Conservation (phyloP, 1,140 invertebrate genomes). For the Brachionus paranguensis region DNA sequence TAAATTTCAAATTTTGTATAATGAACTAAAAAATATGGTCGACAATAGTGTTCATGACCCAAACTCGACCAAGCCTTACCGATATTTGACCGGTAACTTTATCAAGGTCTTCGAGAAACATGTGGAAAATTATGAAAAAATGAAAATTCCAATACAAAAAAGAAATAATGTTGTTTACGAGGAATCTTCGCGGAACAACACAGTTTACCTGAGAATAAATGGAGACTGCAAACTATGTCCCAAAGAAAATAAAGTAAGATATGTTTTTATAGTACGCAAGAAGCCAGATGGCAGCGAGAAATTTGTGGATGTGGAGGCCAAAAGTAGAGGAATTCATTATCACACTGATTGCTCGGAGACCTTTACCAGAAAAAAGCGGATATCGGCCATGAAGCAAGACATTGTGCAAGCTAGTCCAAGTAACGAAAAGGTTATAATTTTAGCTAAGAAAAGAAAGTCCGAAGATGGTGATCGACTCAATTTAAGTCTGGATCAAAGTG, state of each 20-base stretch:
- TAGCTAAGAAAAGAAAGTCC: neutral
- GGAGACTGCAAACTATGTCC: slow-evolving; percentile 16
- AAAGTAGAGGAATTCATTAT: neutral
- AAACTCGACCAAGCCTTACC: neutral
- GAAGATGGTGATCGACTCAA: neutral
- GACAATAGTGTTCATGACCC: slow-evolving; percentile 13
- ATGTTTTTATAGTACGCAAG: slow-evolving; percentile 5
- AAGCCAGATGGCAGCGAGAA: slow-evolving; percentile 19
- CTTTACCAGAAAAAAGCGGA: neutral
- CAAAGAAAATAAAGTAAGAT: slow-evolving; percentile 1
- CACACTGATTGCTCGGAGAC: neutral
- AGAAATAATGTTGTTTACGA: slow-evolving; percentile 29
- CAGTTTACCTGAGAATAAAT: neutral
- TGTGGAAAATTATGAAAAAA: slow-evolving; percentile 24
- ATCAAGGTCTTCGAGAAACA: slow-evolving; percentile 21
- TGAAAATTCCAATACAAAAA: slow-evolving; percentile 24
- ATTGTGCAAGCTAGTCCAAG: neutral
- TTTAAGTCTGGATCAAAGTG: slow-evolving; percentile 26
- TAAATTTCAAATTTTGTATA: slow-evolving; percentile 24
- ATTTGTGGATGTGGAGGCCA: slow-evolving; percentile 15
- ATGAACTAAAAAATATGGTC: neutral
- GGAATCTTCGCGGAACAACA: neutral
- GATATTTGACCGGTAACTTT: slow-evolving; percentile 29
- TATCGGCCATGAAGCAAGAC: neutral
- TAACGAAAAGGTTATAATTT: slow-evolving; percentile 1